phyloP scores from a whole-genome alignment of 2,888 invertebrate species.

The Polietes domitor region DNA sequence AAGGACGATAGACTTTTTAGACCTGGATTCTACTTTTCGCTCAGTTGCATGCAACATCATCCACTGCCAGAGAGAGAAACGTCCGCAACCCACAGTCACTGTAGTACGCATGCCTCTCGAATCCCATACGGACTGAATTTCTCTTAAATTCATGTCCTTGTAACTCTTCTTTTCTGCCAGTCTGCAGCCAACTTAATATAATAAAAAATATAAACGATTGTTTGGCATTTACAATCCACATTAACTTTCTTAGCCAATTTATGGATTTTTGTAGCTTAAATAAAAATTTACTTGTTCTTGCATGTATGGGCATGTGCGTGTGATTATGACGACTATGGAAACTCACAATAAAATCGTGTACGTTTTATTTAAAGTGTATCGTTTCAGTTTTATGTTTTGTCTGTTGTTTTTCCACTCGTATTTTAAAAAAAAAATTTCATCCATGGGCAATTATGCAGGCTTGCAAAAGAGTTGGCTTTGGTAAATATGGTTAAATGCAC shows the following conservation, averaged over 20 bases:
- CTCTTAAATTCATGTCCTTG: not conserved
- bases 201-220: not conserved
- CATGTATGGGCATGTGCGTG: not conserved
- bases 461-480: no score
- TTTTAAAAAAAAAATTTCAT: no score
- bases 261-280: not conserved
- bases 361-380: not conserved
- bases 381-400: not conserved
- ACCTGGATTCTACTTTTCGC: not conserved
- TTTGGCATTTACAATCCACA: not conserved
- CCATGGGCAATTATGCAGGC: no score
- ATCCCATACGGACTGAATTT: not conserved
- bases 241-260: constrained; percentile 1
- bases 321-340: not conserved
- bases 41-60: constrained; percentile 8
- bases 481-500: no score
- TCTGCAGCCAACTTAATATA: not conserved
- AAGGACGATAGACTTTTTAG: not conserved
- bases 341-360: not conserved
- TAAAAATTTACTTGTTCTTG: not conserved
- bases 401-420: no score
- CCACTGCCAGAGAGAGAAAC: not conserved
- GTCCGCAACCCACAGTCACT: not conserved
- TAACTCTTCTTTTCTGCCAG: not conserved
- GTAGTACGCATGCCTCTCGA: not conserved